Evolutionary conservation across 2,888 invertebrate species (phyloP).

Genomic region (Diachrysia chrysitis): DNA sequence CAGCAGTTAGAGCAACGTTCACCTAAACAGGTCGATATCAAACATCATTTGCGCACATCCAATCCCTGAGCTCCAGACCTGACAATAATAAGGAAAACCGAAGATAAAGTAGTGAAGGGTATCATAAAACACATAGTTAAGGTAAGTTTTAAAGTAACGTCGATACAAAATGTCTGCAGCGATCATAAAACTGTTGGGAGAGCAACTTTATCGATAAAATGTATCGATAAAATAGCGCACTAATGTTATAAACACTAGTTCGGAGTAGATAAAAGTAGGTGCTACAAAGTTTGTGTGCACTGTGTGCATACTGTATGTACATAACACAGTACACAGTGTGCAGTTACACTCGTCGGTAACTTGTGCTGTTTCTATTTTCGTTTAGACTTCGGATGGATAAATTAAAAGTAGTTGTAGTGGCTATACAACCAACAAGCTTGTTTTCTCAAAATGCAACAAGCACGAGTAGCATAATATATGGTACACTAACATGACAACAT

Average conservation of each 20-base stretch:
- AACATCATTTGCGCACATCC: not conserved
- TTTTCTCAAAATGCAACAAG: not conserved
- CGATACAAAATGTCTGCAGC: slow-evolving; percentile 38
- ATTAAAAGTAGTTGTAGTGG: not conserved
- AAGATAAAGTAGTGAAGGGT: slow-evolving; percentile 11
- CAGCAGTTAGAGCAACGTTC: not conserved
- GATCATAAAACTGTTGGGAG: slow-evolving; percentile 51
- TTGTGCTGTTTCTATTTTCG: not conserved
- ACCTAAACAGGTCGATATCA: not conserved
- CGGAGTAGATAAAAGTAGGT: slow-evolving; percentile 34
- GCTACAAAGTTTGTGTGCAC: slow-evolving; percentile 9
- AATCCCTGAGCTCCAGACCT: not conserved
- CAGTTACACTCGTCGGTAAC: not conserved
- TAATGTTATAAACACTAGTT: slow-evolving; percentile 41
- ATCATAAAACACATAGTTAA: slow-evolving; percentile 35
- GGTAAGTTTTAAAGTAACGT: slow-evolving; percentile 29
- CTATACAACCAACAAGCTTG: not conserved
- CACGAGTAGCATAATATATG: no score
- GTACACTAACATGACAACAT: no score
- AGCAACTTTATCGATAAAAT: slow-evolving; percentile 40
- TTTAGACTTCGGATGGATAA: not conserved
- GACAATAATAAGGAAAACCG: slow-evolving; percentile 2
- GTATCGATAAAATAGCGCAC: slow-evolving; percentile 35
- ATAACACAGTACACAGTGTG: not conserved
- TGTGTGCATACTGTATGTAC: not conserved